Conservation (phyloP, 1,140 invertebrate species). For the Cyclargus thomasi region DNA sequence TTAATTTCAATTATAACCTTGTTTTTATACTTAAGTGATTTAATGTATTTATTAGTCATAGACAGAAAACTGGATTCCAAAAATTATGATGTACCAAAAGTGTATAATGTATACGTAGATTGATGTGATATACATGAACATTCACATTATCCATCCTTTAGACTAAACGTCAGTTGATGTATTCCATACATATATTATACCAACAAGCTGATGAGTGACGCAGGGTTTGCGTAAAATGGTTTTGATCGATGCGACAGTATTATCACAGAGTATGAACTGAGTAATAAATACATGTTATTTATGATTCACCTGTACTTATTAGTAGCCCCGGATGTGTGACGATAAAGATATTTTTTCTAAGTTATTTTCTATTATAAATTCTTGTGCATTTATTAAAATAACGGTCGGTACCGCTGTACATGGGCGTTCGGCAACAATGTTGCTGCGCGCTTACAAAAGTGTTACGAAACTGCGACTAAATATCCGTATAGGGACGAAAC, state of each 20-base stretch:
- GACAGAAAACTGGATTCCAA: not conserved
- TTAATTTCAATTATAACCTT: slow-evolving; percentile 1
- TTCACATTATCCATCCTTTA: too few species aligned
- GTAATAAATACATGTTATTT: not conserved
- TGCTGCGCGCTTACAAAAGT: not conserved
- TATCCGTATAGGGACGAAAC: not conserved
- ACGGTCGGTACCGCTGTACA: not conserved
- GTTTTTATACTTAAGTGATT: not conserved
- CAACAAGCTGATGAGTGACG: not conserved
- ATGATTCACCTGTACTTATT: slow-evolving; percentile 1
- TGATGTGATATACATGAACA: too few species aligned
- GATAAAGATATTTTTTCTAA: slow-evolving; percentile 6
- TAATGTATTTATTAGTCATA: not conserved
- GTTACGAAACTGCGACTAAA: slow-evolving; percentile 5
- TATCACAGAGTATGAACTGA: not conserved
- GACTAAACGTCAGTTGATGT: too few species aligned
- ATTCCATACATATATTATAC: too few species aligned
- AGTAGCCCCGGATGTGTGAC: not conserved
- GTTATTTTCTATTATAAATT: slow-evolving; percentile 9
- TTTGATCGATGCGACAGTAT: not conserved
- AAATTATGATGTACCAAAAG: not conserved
- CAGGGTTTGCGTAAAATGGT: not conserved
- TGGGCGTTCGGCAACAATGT: not conserved
- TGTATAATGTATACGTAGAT: too few species aligned
- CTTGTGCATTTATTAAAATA: slow-evolving; percentile 7